Percentiles rank a stretch among this genome's conserved stretches.
phyloP scores from a whole-genome alignment of 1,140 invertebrate species.

The Heliconius himera region DNA sequence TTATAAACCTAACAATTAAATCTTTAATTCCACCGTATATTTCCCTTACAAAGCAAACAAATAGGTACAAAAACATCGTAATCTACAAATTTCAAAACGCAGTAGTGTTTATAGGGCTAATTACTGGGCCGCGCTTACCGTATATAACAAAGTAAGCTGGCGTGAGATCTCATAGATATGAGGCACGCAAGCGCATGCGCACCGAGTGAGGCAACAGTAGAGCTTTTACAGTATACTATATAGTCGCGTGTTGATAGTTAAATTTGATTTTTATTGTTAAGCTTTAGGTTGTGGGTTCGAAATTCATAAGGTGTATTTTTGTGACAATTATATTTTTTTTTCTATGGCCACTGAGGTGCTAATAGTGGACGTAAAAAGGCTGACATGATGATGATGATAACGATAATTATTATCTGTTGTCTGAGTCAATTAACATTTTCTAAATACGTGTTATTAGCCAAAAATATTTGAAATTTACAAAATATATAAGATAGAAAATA shows the following conservation, averaged over 20 bases:
- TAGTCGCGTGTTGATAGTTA: neutral
- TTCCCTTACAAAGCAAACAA: neutral
- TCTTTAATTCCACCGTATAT: neutral
- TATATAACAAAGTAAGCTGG: conserved; percentile 19
- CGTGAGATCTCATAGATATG: conserved; percentile 28
- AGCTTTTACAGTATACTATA: neutral
- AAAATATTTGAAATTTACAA: too few species aligned
- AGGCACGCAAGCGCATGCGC: conserved; percentile 30
- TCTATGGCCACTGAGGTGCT: too few species aligned
- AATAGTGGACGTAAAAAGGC: too few species aligned
- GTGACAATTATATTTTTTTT: too few species aligned
- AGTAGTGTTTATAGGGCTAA: conserved; percentile 12
- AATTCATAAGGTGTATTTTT: neutral
- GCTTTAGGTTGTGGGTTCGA: neutral
- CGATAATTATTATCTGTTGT: too few species aligned
- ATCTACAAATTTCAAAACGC: conserved; percentile 11
- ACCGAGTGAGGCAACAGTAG: neutral
- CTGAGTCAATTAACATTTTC: too few species aligned
- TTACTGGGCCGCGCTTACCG: conserved; percentile 14
- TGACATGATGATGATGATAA: too few species aligned
- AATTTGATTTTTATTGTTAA: neutral
- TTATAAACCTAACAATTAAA: neutral
- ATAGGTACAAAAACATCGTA: neutral
- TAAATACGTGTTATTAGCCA: too few species aligned
- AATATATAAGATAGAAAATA: too few species aligned